Evolutionary conservation across 2,888 invertebrate genomes (phyloP).

Genomic region (Chalcis sispes): DNA sequence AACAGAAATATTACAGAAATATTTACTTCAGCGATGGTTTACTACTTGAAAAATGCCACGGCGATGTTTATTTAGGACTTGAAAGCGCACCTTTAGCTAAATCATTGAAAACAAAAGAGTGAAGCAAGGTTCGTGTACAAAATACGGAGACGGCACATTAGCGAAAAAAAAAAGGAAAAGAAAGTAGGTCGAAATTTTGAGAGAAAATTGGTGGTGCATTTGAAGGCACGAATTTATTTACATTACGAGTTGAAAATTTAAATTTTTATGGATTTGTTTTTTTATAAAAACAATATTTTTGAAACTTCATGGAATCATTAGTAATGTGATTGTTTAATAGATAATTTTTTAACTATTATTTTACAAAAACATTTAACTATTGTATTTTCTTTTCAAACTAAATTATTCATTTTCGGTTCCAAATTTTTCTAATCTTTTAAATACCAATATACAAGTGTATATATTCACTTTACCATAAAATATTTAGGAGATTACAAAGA

Average conservation of each 20-base stretch:
- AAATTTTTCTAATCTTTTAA: not conserved
- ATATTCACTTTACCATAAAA: not conserved
- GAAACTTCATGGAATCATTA: no score
- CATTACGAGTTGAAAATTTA: not conserved
- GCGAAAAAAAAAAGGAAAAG: not conserved
- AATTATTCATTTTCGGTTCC: no score
- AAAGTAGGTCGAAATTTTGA: slow-evolving; percentile 7
- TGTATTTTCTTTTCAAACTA: no score
- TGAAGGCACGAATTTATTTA: no score
- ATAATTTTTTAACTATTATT: no score
- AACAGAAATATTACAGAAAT: slow-evolving; percentile 10
- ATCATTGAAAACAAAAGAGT: slow-evolving; percentile 16
- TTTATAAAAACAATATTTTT: no score
- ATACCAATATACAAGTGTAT: no score
- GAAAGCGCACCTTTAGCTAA: not conserved
- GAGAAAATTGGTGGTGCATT: not conserved
- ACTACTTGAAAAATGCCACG: slow-evolving; percentile 16
- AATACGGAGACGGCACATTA: no score
- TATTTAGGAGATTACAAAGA: not conserved
- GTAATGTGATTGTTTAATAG: no score
- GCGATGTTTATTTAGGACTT: slow-evolving; percentile 45
- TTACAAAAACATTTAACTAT: no score
- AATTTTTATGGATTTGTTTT: slow-evolving; percentile 3
- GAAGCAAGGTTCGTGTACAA: no score
- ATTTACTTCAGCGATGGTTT: slow-evolving; percentile 27